Evolutionary conservation across 2,888 invertebrate species (phyloP), one percentile per base, ranked within the genome.

Genomic region (Listrodromus nycthemerus): DNA sequence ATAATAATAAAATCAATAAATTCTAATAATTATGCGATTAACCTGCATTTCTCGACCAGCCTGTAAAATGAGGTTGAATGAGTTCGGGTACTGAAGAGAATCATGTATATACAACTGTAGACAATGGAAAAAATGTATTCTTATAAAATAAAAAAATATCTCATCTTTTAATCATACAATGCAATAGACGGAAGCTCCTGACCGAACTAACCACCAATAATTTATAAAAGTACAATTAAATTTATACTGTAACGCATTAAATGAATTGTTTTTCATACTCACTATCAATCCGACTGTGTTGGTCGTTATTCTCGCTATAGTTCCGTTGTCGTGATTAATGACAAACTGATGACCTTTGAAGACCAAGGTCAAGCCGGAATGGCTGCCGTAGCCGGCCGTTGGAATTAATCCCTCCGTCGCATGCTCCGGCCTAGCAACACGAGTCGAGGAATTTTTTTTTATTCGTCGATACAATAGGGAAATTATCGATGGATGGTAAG

Each of bases 101-200:
- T 88, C 87, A 76, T 93, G 93, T 63, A 91, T 76, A 13, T 87
- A 86, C 0, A 91, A 85, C 92, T 93, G 33, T 30, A 76, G 71
- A 5, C 27, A n/a, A n/a, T n/a, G n/a, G n/a, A n/a, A n/a, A n/a
- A n/a, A n/a, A n/a, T n/a, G n/a, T n/a, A n/a, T n/a, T n/a, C n/a
- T 33, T 10, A 30, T 27, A 65, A 63, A n/a, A 50, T 63, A 73
- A 61, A 21, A 58, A n/a, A n/a, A 21, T 48, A n/a, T n/a, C n/a
- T n/a, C n/a, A n/a, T n/a, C 30, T 30, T 0, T 3, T 13, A 10
- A 16, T 0, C 45, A 48, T 48, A 3, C 45, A 0, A 48, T 48
- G 10, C 10, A 48, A 13, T 48, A n/a, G n/a, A n/a, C n/a, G n/a
- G 16, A 48, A 30, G 30, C 30, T 4, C 30, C 0, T 30, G 30